Conservation (phyloP, 2,113 vertebrate species). For the Sapajus apella region DNA sequence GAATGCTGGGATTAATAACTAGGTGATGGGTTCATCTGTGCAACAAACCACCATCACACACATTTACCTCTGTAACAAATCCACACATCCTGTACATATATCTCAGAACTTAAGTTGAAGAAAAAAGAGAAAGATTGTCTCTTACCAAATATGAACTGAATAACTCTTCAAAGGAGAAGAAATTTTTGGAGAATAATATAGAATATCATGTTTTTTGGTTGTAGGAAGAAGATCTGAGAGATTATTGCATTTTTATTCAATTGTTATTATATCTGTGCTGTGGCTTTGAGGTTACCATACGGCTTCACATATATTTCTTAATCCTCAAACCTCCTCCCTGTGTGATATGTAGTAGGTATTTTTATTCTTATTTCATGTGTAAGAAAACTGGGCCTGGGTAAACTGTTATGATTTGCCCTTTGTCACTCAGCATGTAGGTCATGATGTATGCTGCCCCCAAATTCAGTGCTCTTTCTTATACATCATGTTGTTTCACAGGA, state of each 20-base stretch:
- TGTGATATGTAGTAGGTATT: rapidly evolving
- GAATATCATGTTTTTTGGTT: neutral
- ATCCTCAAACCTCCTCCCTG: neutral
- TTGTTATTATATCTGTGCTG: neutral
- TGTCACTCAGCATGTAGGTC: neutral
- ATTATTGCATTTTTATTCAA: neutral
- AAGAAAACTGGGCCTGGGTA: neutral
- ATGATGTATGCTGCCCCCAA: neutral
- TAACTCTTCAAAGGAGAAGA: neutral
- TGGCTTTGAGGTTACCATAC: neutral
- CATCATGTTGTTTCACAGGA: neutral
- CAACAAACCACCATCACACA: too few relatives aligned
- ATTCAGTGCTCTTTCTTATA: neutral
- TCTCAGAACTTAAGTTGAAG: too few relatives aligned
- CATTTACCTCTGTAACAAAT: too few relatives aligned
- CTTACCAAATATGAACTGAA: neutral
- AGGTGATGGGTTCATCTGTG: too few relatives aligned
- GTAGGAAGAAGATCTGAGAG: neutral
- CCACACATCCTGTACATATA: too few relatives aligned
- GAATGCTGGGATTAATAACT: too few relatives aligned
- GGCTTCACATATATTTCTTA: neutral
- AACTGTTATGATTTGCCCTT: neutral
- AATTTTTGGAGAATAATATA: neutral
- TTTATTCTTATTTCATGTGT: neutral
- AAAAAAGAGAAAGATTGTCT: neutral